These are phyloP conservation scores for Dorcus hopei DNA, from an alignment of 2,888 invertebrate genomes.

Conservation along the genomic window DNA sequence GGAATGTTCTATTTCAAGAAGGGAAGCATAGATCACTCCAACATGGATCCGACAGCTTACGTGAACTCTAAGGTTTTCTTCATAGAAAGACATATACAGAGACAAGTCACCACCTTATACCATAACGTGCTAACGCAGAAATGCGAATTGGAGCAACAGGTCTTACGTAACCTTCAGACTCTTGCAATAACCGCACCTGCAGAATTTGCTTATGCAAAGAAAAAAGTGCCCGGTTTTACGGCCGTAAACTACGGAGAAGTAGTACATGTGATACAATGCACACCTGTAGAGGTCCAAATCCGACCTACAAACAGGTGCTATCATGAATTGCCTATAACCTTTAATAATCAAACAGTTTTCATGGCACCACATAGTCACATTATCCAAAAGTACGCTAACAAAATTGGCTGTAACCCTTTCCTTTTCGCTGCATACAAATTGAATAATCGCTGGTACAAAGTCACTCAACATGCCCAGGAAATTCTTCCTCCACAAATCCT, in stretches of 20 bases:
- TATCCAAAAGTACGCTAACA: too few species aligned
- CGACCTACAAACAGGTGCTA: too few species aligned
- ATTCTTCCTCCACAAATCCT: constrained; percentile 4
- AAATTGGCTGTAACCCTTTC: constrained; percentile 15
- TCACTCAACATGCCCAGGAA: background rate
- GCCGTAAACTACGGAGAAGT: constrained; percentile 16
- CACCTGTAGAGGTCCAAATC: constrained; percentile 12
- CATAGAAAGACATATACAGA: constrained; percentile 10
- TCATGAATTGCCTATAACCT: too few species aligned
- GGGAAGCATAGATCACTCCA: background rate
- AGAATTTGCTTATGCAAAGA: constrained; percentile 18
- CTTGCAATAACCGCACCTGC: constrained; percentile 13
- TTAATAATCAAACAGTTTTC: too few species aligned
- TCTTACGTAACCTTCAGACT: constrained; percentile 13
- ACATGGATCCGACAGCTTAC: constrained; percentile 16
- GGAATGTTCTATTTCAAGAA: constrained; percentile 2
- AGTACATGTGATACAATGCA: constrained; percentile 19
- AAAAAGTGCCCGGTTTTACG: constrained; percentile 16
- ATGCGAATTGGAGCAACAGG: constrained; percentile 13
- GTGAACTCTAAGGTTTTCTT: constrained; percentile 18
- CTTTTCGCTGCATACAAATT: constrained; percentile 14
- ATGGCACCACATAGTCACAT: too few species aligned
- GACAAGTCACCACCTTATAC: constrained; percentile 8
- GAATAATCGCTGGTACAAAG: constrained; percentile 13
- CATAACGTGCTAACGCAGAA: constrained; percentile 6